Evolutionary conservation across 2,113 vertebrate species (phyloP), one percentile per base, ranked within the genome.

Genomic region (Oxyruncus cristatus): DNA sequence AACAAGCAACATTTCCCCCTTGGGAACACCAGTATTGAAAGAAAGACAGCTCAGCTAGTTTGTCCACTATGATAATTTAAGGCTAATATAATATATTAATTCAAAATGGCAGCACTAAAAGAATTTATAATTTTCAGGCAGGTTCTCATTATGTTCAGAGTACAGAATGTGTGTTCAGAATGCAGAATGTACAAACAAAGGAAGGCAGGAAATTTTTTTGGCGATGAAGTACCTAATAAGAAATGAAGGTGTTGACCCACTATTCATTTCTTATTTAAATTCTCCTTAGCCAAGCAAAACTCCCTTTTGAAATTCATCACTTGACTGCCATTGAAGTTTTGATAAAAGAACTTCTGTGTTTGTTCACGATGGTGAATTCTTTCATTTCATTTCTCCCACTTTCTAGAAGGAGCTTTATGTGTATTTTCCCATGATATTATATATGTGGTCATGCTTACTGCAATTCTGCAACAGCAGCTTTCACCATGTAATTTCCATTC

Each of bases 41-140:
- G 37, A 65, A 87, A 97, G 73, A 91, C 44, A 85, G 58, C 88
- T 95, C 88, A 94, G 88, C 82, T 95, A 78, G 59, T 92, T 95
- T 93, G 80, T 70, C 79, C 83, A 44, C 83, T 50, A 18, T 2
- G 12, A 26, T 72, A 93, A 94, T 92, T 96, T 90, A 80, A 72
- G 21, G 44, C 41, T 88, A 92, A 68, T 59, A 79, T 65, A 67
- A 32, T 79, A 35, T 50, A 77, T 96, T 94, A 75, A 94, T 87
- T 70, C 53, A 95, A 88, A 94, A 83, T n/a, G 84, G 61, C 55
- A 94, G 12, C 50, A 91, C 50, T 72, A 75, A 78, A 50, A 92
- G 80, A 88, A 85, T 90, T 97, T 58, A 22, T 87, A 91, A 92
- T 96, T 96, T 97, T 90, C 42, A 53, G 41, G 16, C 35, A 87